These are phyloP conservation scores for Actenoides lindsayi DNA, from an alignment of 2,113 vertebrate species.

Conservation along the genomic window DNA sequence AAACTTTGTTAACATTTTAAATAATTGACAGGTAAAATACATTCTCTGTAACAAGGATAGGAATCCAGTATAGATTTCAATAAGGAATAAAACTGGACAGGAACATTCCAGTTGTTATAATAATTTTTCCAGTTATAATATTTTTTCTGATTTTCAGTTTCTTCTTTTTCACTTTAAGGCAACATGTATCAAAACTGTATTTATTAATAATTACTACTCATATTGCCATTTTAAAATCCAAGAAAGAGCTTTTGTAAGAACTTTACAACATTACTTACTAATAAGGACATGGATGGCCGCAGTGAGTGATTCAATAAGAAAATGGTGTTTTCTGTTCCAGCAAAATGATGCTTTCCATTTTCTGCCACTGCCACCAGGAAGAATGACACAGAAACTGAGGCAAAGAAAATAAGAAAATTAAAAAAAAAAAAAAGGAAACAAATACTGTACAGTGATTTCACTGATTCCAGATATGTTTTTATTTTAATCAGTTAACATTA, in stretches of 20 bases:
- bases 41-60: not conserved
- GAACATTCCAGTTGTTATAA: not conserved
- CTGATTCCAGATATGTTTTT: not conserved
- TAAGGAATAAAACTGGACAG: not conserved
- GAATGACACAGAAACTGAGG: not conserved
- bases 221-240: not conserved
- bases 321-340: not conserved
- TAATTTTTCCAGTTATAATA: not conserved
- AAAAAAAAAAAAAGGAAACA: not conserved
- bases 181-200: not conserved
- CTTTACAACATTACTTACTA: not conserved
- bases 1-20: not conserved
- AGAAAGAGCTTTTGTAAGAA: not conserved
- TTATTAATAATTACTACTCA: not conserved
- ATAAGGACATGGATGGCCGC: not conserved
- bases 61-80: not conserved
- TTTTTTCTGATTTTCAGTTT: not conserved
- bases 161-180: not conserved
- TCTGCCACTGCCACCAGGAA: not conserved
- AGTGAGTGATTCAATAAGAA: slow-evolving; percentile 6
- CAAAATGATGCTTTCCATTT: slow-evolving; percentile 9
- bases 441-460: not conserved
- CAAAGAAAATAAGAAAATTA: not conserved
- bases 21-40: not conserved
- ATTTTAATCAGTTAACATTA: not conserved